phyloP scores from a whole-genome alignment of 1,140 invertebrate genomes.

The Aphelenchoides fujianensis region DNA sequence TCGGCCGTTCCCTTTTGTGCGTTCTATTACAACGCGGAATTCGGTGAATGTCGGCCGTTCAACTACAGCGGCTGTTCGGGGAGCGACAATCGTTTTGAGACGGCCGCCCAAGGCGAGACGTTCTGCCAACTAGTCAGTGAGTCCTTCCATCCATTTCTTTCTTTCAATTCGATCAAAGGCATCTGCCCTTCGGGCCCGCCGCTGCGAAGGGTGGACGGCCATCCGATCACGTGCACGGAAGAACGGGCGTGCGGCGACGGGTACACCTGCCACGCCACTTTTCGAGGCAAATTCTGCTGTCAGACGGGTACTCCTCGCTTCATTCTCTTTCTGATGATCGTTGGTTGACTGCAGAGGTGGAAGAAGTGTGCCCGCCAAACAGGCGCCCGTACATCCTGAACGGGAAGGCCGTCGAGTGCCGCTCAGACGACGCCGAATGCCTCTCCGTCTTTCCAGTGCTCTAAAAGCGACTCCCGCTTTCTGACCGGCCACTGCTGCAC shows the following conservation, averaged over 20 bases:
- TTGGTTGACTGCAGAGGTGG: not conserved
- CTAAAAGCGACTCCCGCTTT: not conserved
- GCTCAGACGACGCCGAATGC: not conserved
- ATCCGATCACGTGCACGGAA: not conserved
- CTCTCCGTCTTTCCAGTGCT: not conserved
- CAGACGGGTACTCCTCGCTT: no score
- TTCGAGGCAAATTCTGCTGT: slow-evolving; percentile 13
- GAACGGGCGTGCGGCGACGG: not conserved
- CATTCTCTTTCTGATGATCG: no score
- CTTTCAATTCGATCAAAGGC: not conserved
- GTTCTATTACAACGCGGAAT: not conserved
- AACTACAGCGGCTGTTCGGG: slow-evolving; percentile 54
- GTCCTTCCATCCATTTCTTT: not conserved
- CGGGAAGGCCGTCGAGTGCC: slow-evolving; percentile 13
- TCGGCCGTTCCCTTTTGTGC: not conserved
- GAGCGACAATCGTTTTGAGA: slow-evolving; percentile 54
- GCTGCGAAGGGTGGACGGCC: slow-evolving; percentile 9
- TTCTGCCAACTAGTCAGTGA: slow-evolving; percentile 19
- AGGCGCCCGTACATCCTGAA: slow-evolving; percentile 1
- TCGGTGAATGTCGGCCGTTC: slow-evolving; percentile 39
- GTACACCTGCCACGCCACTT: slow-evolving; percentile 10
- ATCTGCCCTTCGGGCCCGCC: slow-evolving; percentile 9
- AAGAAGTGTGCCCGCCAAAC: slow-evolving; percentile 10
- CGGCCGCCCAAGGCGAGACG: slow-evolving; percentile 47
- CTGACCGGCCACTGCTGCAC: slow-evolving; percentile 2